Evolutionary conservation across 2,888 invertebrate genomes (phyloP), one percentile per base, ranked within the genome.

Genomic region (Gastracanthus pulcherrimus): DNA sequence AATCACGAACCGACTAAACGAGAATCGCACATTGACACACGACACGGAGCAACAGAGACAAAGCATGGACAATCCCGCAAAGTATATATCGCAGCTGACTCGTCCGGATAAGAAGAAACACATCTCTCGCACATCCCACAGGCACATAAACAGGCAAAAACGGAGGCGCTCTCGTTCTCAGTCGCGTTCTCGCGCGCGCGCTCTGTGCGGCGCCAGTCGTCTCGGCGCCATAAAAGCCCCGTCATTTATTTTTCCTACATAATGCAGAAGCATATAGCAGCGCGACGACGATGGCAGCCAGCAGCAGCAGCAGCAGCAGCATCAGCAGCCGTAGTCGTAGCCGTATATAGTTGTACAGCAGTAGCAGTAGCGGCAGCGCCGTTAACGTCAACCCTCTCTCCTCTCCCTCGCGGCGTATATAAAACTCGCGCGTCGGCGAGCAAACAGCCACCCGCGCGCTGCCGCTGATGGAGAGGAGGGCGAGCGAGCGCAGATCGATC

Each of bases 121-220:
- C n/a, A n/a, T n/a, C n/a, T n/a, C n/a, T n/a, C n/a, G n/a, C n/a
- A n/a, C n/a, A n/a, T n/a, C n/a, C n/a, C n/a, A n/a, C n/a, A n/a
- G n/a, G n/a, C n/a, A n/a, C n/a, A n/a, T n/a, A n/a, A n/a, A n/a
- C n/a, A n/a, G n/a, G n/a, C n/a, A n/a, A n/a, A n/a, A n/a, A n/a
- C n/a, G n/a, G n/a, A n/a, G n/a, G n/a, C n/a, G n/a, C n/a, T n/a
- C n/a, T n/a, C n/a, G n/a, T n/a, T n/a, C n/a, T n/a, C n/a, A n/a
- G n/a, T n/a, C 26, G 6, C 0, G 23, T 55, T 26, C 11, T 2
- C 51, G 55, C n/a, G n/a, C n/a, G n/a, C n/a, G n/a, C n/a, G n/a
- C n/a, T n/a, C n/a, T n/a, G n/a, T 13, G 78, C 74, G 88, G 88
- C 89, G 89, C 89, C 89, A 87, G 88, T 85, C 90, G 86, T 86